A percentile compares a stretch with the other conserved stretches of the same genome.
Conservation (phyloP, 2,113 vertebrate genomes). For the Enhydra lutris region DNA sequence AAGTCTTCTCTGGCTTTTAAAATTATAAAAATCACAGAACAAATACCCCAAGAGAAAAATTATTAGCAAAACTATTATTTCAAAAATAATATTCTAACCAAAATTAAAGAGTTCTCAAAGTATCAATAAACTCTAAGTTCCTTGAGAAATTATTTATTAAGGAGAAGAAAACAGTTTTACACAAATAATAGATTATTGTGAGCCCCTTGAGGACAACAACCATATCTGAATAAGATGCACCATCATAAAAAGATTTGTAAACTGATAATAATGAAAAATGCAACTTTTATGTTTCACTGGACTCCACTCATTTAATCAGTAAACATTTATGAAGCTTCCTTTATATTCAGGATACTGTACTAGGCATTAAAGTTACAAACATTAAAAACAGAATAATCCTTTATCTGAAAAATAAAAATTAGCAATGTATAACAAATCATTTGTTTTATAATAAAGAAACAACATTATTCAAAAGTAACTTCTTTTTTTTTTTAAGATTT, state of each 20-base stretch:
- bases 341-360: background rate
- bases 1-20: background rate
- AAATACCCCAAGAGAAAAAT: background rate
- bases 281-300: background rate
- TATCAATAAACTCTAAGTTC: background rate
- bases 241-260: background rate
- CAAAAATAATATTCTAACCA: background rate
- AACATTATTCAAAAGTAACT: background rate
- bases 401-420: background rate
- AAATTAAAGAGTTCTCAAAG: background rate
- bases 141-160: background rate
- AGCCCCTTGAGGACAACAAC: background rate
- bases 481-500: too few relatives aligned
- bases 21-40: background rate
- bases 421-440: background rate
- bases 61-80: background rate
- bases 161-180: background rate
- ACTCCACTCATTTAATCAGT: background rate
- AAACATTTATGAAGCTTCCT: background rate
- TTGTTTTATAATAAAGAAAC: background rate
- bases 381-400: background rate
- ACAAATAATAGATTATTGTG: background rate
- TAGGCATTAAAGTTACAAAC: background rate
- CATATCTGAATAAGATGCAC: background rate
- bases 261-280: background rate